A percentile compares a stretch with the other conserved stretches of the same genome.
phyloP scores from a whole-genome alignment of 1,140 invertebrate genomes.

The Heliconius hewitsoni region DNA sequence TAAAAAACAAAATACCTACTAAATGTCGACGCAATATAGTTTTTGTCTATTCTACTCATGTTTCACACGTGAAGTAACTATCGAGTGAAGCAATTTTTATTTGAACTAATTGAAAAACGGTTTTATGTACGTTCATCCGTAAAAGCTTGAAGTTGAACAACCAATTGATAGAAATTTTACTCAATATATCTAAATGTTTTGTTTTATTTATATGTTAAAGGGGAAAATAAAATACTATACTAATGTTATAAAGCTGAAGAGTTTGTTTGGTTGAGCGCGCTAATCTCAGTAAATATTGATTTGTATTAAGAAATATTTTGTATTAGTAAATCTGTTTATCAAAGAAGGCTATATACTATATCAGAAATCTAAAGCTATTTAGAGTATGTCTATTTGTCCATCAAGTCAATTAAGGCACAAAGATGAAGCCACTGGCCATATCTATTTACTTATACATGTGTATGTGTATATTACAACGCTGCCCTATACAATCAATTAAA shows the following conservation, averaged over 20 bases:
- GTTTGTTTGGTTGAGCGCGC: too few relatives aligned
- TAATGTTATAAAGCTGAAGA: not conserved
- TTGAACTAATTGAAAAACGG: slow-evolving; percentile 3
- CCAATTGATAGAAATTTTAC: not conserved
- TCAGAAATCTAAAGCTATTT: too few relatives aligned
- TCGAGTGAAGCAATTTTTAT: slow-evolving; percentile 1
- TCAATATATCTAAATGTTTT: not conserved
- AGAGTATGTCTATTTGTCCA: too few relatives aligned
- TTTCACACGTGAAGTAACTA: not conserved
- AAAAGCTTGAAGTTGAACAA: not conserved
- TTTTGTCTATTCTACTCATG: not conserved
- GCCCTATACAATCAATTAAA: too few relatives aligned
- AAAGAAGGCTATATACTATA: too few relatives aligned
- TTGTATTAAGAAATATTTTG: too few relatives aligned
- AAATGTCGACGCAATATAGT: not conserved
- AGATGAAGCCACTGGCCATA: too few relatives aligned
- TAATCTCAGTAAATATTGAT: too few relatives aligned
- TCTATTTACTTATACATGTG: too few relatives aligned
- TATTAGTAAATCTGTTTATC: too few relatives aligned
- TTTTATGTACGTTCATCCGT: not conserved
- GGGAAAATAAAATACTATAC: not conserved
- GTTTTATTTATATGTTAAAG: not conserved
- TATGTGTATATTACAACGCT: too few relatives aligned
- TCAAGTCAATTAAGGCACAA: too few relatives aligned
- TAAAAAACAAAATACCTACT: not conserved